Conservation (phyloP, 2,113 vertebrate species). For the Nothoprocta perdicaria region DNA sequence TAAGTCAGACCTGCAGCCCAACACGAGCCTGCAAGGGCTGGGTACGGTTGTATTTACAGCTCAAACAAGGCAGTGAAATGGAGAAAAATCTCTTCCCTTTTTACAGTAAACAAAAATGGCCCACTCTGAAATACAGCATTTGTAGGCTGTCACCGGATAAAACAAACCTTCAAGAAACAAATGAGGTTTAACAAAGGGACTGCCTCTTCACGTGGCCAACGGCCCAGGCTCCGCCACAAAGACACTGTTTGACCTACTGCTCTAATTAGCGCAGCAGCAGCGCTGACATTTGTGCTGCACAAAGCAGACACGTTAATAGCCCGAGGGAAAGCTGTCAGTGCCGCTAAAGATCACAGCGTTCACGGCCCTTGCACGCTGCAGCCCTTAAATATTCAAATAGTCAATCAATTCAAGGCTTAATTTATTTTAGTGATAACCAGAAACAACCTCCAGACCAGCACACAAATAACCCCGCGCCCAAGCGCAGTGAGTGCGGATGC, state of each 20-base stretch:
- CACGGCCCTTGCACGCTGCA: background rate
- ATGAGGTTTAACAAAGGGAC: slow-evolving; percentile 36
- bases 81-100: background rate
- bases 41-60: background rate
- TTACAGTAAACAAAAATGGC: background rate
- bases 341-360: slow-evolving; percentile 69
- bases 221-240: slow-evolving; percentile 47
- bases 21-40: background rate
- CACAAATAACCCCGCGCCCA: background rate
- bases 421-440: slow-evolving; percentile 6
- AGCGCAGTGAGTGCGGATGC: background rate
- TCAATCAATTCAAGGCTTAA: slow-evolving; percentile 39
- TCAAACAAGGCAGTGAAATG: rapidly evolving
- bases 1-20: background rate
- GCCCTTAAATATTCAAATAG: slow-evolving; percentile 58
- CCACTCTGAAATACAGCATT: background rate
- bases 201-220: slow-evolving; percentile 31
- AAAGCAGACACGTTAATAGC: slow-evolving; percentile 71
- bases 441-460: background rate
- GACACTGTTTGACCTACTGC: slow-evolving; percentile 73
- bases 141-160: slow-evolving; percentile 5
- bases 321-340: slow-evolving; percentile 70
- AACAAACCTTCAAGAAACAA: slow-evolving; percentile 17
- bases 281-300: slow-evolving; percentile 69
- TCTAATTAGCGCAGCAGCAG: slow-evolving; percentile 73